A percentile compares a stretch with the other conserved stretches of the same genome.
Conservation (phyloP, 2,888 invertebrate genomes). For the Drepana falcataria region DNA sequence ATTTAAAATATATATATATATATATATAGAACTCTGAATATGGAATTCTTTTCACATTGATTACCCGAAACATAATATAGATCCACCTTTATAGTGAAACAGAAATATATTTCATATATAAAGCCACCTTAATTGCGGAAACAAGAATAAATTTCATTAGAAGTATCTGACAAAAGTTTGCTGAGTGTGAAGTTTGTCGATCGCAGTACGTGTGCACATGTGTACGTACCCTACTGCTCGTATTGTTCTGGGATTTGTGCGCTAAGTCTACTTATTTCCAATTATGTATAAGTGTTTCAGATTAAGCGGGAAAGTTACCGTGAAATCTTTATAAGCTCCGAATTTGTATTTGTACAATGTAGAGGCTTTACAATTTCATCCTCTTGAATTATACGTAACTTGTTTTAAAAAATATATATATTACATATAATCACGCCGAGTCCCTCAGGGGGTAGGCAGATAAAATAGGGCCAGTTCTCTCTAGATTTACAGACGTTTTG, state of each 20-base stretch:
- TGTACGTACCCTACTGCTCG: conserved; percentile 17
- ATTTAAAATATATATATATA: too few relatives aligned
- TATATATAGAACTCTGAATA: too few relatives aligned
- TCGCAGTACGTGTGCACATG: conserved; percentile 29
- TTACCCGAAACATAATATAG: too few relatives aligned
- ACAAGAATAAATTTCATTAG: conserved; percentile 32
- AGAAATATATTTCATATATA: conserved; percentile 1
- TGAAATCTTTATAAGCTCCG: background rate
- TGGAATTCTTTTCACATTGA: too few relatives aligned
- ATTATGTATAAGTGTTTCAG: conserved; percentile 6
- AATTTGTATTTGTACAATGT: background rate
- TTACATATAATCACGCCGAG: too few relatives aligned
- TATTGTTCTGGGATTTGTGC: conserved; percentile 16
- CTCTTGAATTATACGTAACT: background rate
- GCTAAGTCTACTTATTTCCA: conserved; percentile 6
- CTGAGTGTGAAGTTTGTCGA: conserved; percentile 35
- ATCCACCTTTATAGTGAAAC: too few relatives aligned
- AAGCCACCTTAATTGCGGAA: conserved; percentile 24
- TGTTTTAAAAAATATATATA: too few relatives aligned
- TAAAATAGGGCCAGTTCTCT: too few relatives aligned
- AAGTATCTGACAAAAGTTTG: conserved; percentile 9
- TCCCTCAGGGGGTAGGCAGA: too few relatives aligned
- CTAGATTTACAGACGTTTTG: too few relatives aligned
- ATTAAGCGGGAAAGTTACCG: conserved; percentile 5
- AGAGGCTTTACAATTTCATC: background rate